Evolutionary conservation across 2,888 invertebrate species (phyloP).

Genomic region (Sinelater perroti): DNA sequence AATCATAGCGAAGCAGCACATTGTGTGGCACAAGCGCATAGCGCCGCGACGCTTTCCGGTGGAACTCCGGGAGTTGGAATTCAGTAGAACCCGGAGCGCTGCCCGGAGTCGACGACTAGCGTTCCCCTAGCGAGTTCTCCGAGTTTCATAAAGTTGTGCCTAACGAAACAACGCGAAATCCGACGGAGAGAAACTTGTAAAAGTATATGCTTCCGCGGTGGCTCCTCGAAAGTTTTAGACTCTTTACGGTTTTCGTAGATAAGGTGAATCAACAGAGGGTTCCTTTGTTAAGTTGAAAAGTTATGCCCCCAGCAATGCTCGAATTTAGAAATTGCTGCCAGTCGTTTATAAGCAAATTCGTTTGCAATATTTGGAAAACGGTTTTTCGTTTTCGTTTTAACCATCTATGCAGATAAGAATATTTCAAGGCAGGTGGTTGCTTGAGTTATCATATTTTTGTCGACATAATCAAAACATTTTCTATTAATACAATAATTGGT

Average conservation of each 20-base stretch:
- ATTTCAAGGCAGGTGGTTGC: too few species aligned
- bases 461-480: too few species aligned
- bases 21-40: slow-evolving; percentile 38
- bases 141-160: slow-evolving; percentile 24
- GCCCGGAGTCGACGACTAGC: slow-evolving; percentile 23
- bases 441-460: too few species aligned
- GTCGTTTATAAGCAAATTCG: background rate
- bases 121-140: slow-evolving; percentile 20
- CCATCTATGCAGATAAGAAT: too few species aligned
- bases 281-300: slow-evolving; percentile 1
- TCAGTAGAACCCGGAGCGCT: slow-evolving; percentile 36
- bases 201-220: slow-evolving; percentile 28
- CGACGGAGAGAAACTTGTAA: slow-evolving; percentile 16
- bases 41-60: slow-evolving; percentile 32
- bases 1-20: slow-evolving; percentile 40
- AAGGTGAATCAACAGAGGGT: slow-evolving; percentile 16
- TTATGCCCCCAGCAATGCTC: slow-evolving; percentile 1
- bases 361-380: background rate
- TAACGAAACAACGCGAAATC: slow-evolving; percentile 22
- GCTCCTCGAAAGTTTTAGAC: slow-evolving; percentile 17
- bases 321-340: background rate
- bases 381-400: too few species aligned
- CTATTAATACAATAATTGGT: too few species aligned
- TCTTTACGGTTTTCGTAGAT: slow-evolving; percentile 6
- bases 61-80: slow-evolving; percentile 32